Base-by-base conservation (phyloP, 2,113 vertebrate species). In the Erythrocebus patas region DNA sequence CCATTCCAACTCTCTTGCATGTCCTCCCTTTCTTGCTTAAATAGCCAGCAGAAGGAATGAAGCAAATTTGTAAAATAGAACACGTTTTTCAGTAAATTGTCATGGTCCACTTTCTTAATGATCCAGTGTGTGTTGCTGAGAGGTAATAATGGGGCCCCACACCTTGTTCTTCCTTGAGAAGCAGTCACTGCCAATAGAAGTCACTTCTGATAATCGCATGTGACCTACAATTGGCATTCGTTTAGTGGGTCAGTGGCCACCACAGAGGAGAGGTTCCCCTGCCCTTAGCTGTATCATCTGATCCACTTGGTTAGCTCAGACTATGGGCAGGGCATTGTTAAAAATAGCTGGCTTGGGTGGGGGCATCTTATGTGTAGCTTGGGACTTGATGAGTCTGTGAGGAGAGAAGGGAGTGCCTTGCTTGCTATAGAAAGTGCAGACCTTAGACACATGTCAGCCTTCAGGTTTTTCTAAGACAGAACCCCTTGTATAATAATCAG, bases 281-380 rank as follows among this genome's bases (percentile, higher is more conserved):
- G 43, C 27, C 93, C 75, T 97, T 93, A 66, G 25, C 78, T 75
- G 43, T 97, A 78, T 40, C 82, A 97, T 95, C 85, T 97, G 97
- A 89, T 86, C 93, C 85, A 93, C 85, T 97, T 97, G 85, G 91
- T 95, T 82, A 89, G 88, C 89, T 95, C 66, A 52, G 78, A 35
- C 76, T 68, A 14, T 76, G 87, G 94, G 89, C 48, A 73, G 48
- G 57, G 13, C 59, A 78, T 73, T 72, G 88, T 68, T 96, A 96
- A 96, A 97, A 94, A 97, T 88, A 97, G 91, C 57, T 79, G 78
- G 70, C 70, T 50, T 78, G 45, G 50, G 35, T 91, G 25, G 52
- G 80, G 70, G 45, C 50, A 95, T 73, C 97, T 84, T 59, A 11
- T 84, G 57, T 92, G 52, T 72, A 87, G 80, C 92, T 86, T 80